These are phyloP conservation scores for Drosophila koepferae DNA, from an alignment of 2,888 invertebrate genomes.

Conservation along the genomic window DNA sequence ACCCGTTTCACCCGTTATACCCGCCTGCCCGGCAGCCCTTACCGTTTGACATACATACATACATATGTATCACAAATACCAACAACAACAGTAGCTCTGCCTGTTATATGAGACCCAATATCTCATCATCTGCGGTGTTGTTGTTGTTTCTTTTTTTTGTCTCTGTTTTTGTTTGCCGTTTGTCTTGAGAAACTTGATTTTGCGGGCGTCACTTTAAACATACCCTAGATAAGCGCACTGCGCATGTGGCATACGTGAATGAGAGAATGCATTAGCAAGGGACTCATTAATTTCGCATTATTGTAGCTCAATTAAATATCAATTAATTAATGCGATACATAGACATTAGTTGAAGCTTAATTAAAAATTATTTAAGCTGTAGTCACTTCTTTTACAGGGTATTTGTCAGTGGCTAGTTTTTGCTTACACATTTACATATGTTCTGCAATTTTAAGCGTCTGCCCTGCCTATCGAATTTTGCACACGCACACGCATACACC, in stretches of 20 bases:
- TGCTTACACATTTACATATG: slow-evolving; percentile 10
- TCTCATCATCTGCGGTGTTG: slow-evolving; percentile 29
- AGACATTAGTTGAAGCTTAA: background rate
- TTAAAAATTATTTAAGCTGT: background rate
- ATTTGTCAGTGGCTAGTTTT: background rate
- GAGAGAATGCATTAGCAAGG: background rate
- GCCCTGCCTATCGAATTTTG: slow-evolving; percentile 62
- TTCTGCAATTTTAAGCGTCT: slow-evolving; percentile 37
- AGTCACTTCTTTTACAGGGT: slow-evolving; percentile 20
- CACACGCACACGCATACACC: slow-evolving; percentile 22
- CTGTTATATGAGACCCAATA: slow-evolving; percentile 18
- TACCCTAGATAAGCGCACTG: slow-evolving; percentile 25
- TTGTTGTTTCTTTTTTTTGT: slow-evolving; percentile 3
- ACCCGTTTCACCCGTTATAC: slow-evolving; percentile 30
- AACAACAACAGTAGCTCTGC: slow-evolving; percentile 9
- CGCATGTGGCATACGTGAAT: background rate
- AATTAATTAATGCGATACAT: background rate
- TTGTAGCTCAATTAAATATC: slow-evolving; percentile 9
- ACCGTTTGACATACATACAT: slow-evolving; percentile 22
- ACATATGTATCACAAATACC: slow-evolving; percentile 26
- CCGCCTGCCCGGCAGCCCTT: slow-evolving; percentile 10
- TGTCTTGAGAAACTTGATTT: slow-evolving; percentile 49
- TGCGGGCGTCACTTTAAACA: slow-evolving; percentile 23
- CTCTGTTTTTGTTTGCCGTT: slow-evolving; percentile 42
- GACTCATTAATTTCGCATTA: slow-evolving; percentile 10